These are phyloP conservation scores for Synergus gifuensis DNA, from an alignment of 2,888 invertebrate genomes.

Conservation along the genomic window DNA sequence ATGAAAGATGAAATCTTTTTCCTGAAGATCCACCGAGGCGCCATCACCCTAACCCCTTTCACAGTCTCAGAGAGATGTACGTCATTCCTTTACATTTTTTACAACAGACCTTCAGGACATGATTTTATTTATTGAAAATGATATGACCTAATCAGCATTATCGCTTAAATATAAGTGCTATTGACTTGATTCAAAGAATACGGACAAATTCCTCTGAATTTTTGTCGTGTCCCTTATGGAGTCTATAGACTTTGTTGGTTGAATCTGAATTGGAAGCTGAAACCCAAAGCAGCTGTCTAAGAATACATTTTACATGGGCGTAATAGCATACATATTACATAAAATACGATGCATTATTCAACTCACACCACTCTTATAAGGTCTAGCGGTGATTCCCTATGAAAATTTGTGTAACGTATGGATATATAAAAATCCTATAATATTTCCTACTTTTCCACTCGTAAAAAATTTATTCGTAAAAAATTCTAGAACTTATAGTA, in stretches of 20 bases:
- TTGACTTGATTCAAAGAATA: no score
- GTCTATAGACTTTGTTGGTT: not conserved
- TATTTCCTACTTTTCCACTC: not conserved
- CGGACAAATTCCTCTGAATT: not conserved
- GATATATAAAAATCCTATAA: slow-evolving; percentile 9
- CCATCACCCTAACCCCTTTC: not conserved
- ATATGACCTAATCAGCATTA: not conserved
- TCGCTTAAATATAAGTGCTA: no score
- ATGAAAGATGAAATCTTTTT: slow-evolving; percentile 25
- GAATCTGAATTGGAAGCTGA: slow-evolving; percentile 14
- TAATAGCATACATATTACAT: slow-evolving; percentile 48
- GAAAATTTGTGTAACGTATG: slow-evolving; percentile 40
- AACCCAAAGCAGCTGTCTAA: slow-evolving; percentile 39
- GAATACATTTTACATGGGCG: slow-evolving; percentile 46
- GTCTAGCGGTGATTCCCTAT: slow-evolving; percentile 35
- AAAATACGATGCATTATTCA: slow-evolving; percentile 48
- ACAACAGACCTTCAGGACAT: not conserved
- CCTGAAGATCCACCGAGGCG: not conserved
- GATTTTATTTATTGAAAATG: not conserved
- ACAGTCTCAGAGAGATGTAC: slow-evolving; percentile 5
- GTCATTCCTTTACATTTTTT: not conserved
- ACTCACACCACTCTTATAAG: slow-evolving; percentile 20
- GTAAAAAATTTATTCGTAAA: no score
- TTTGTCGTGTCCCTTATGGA: not conserved
- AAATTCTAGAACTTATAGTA: no score